Evolutionary conservation across 2,888 invertebrate species (phyloP).

Genomic region (Perizoma flavofasciatum): DNA sequence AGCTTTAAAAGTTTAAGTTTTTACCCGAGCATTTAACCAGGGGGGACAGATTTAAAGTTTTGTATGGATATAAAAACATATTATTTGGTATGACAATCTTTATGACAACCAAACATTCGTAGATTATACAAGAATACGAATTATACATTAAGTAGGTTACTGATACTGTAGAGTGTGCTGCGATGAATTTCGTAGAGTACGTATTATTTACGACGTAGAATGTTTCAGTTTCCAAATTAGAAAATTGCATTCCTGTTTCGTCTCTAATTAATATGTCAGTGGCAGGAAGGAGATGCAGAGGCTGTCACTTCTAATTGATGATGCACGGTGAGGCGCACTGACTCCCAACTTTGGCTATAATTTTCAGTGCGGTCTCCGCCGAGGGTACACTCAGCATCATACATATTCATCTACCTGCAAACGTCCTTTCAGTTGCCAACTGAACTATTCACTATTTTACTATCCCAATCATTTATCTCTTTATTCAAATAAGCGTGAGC

Average conservation of each 20-base stretch:
- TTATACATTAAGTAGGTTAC: too few relatives aligned
- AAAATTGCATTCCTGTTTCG: conserved; percentile 22
- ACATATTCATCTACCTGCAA: conserved; percentile 40
- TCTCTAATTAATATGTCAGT: conserved; percentile 30
- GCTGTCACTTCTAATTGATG: conserved; percentile 43
- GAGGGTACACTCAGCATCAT: conserved; percentile 38
- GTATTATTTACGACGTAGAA: conserved; percentile 6
- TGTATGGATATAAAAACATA: neutral
- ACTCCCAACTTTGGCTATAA: conserved; percentile 48
- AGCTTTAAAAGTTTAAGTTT: too few relatives aligned
- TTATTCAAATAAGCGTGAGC: conserved; percentile 22
- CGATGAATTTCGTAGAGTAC: conserved; percentile 7
- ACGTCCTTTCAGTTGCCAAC: conserved; percentile 34
- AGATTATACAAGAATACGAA: neutral
- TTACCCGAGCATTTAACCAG: too few relatives aligned
- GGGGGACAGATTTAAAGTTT: too few relatives aligned
- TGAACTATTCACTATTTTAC: conserved; percentile 28
- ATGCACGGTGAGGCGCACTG: conserved; percentile 40
- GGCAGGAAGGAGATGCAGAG: conserved; percentile 35
- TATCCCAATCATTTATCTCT: conserved; percentile 23
- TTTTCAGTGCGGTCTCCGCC: conserved; percentile 39
- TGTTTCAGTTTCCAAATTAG: conserved; percentile 21
- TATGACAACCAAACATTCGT: neutral
- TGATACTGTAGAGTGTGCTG: conserved; percentile 1
- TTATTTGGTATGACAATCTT: neutral